Conservation (phyloP, 2,797 vertebrate genomes). For the Pangasius larnaudii region DNA sequence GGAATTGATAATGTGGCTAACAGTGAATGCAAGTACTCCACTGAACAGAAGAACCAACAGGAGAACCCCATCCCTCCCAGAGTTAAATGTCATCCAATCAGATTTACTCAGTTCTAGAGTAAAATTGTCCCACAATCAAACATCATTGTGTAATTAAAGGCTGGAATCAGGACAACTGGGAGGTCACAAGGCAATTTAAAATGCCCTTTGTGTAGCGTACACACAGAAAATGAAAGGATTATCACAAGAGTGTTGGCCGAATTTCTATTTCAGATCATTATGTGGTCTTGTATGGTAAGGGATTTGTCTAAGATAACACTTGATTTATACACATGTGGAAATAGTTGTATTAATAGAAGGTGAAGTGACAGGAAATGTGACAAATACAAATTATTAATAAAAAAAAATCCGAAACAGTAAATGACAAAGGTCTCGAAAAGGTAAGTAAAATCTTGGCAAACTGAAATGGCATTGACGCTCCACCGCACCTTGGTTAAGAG, state of each 20-base stretch:
- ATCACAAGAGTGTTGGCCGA: neutral
- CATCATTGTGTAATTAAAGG: neutral
- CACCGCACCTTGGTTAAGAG: neutral
- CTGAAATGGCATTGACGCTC: neutral
- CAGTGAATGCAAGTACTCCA: neutral
- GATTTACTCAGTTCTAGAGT: neutral
- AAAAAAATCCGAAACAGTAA: neutral
- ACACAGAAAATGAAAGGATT: slow-evolving; percentile 26
- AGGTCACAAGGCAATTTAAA: slow-evolving; percentile 20
- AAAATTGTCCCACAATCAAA: neutral
- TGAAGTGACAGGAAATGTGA: neutral
- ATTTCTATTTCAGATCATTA: slow-evolving; percentile 16
- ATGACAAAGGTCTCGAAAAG: neutral
- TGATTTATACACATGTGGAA: slow-evolving; percentile 1
- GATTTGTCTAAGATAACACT: neutral
- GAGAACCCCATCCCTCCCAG: neutral
- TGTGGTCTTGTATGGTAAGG: neutral
- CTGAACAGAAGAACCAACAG: neutral
- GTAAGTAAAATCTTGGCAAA: neutral
- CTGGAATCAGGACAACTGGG: slow-evolving; percentile 12
- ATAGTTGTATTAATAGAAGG: neutral
- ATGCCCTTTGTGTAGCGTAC: neutral
- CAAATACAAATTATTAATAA: neutral
- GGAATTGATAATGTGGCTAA: neutral
- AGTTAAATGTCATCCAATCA: slow-evolving; percentile 9